Percentiles rank a stretch among this genome's conserved stretches.
phyloP scores from a whole-genome alignment of 1,140 invertebrate genomes.

The Trichonephila inaurata region DNA sequence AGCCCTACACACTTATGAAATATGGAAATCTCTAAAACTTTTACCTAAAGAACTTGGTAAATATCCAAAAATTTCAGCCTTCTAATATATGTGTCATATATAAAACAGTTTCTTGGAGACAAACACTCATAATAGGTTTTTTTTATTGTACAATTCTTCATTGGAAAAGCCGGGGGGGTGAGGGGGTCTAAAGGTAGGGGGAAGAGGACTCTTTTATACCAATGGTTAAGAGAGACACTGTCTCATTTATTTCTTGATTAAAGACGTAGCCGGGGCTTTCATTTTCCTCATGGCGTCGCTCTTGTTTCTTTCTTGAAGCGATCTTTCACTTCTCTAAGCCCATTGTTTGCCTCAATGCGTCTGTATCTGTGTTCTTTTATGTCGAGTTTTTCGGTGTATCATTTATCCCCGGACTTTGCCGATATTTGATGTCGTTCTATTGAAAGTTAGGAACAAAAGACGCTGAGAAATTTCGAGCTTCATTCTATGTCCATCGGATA shows the following conservation, averaged over 20 bases:
- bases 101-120: background rate
- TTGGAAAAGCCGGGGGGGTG: background rate
- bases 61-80: background rate
- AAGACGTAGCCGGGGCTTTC: conserved; percentile 31
- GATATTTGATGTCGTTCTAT: conserved; percentile 58
- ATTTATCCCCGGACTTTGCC: conserved; percentile 46
- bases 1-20: too few relatives aligned
- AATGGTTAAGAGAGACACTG: conserved; percentile 35
- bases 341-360: conserved; percentile 36
- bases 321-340: conserved; percentile 27
- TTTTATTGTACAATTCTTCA: background rate
- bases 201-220: conserved; percentile 9
- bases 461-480: conserved; percentile 22
- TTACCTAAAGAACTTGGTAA: background rate
- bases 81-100: background rate
- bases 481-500: background rate
- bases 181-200: background rate
- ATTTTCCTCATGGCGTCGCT: conserved; percentile 1
- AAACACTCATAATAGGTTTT: background rate
- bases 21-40: too few relatives aligned
- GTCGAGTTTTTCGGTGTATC: conserved; percentile 26
- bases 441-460: conserved; percentile 53
- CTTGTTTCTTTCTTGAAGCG: conserved; percentile 30
- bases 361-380: conserved; percentile 3
- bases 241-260: conserved; percentile 64